A percentile compares a stretch with the other conserved stretches of the same genome.
Evolutionary conservation across 2,113 vertebrate genomes (phyloP).

Genomic region (Amia ocellicauda): DNA sequence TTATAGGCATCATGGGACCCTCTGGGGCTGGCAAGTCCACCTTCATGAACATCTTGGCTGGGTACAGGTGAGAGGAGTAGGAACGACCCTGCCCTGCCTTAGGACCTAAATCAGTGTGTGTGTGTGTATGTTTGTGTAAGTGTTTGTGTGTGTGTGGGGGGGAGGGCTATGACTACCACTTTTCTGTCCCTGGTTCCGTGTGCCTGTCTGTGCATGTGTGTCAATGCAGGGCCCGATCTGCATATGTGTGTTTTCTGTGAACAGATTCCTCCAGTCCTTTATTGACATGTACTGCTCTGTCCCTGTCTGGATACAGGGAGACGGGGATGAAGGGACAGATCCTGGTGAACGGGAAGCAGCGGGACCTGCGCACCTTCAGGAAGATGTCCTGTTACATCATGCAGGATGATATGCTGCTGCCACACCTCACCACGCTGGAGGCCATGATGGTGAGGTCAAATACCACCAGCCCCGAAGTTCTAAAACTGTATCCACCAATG

Average conservation of each 20-base stretch:
- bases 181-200: background rate
- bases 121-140: background rate
- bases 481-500: no score
- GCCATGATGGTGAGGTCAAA: constrained; percentile 73
- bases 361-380: constrained; percentile 92
- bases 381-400: constrained; percentile 99
- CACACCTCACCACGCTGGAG: constrained; percentile 84
- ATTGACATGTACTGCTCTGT: background rate
- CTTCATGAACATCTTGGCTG: constrained; percentile 95
- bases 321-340: constrained; percentile 96
- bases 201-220: background rate
- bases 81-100: background rate
- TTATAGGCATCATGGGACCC: constrained; percentile 97
- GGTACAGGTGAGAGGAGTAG: constrained; percentile 83
- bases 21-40: constrained; percentile 96
- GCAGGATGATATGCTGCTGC: constrained; percentile 97
- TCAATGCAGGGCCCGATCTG: background rate
- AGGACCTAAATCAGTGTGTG: background rate
- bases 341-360: constrained; percentile 80
- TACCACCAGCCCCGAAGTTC: background rate
- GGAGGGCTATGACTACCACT: background rate
- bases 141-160: background rate
- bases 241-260: background rate
- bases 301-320: constrained; percentile 62
- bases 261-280: background rate